Evolutionary conservation across 2,113 vertebrate species (phyloP), one percentile per base, ranked within the genome.

Genomic region (Corapipo altera): DNA sequence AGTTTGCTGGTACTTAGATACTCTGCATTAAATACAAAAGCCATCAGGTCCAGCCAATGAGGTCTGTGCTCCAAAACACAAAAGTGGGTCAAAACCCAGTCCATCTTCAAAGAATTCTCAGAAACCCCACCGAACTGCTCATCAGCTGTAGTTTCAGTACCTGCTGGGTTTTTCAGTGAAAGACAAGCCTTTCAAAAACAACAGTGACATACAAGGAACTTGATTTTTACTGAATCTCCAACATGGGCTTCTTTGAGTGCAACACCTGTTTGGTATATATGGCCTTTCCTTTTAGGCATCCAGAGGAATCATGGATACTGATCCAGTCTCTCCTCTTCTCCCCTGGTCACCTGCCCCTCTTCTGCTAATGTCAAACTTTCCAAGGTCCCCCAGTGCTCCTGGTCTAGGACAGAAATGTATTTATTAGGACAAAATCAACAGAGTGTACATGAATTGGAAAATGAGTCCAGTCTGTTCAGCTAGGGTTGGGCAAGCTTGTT

Each of bases 401-500:
- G 66, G 62, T 58, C 78, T 49, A 96, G 86, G 49, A 96, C 88
- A 97, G 93, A 91, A 95, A 92, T 69, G 74, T 85, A 93, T 95
- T 96, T 96, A 95, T 94, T 90, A 95, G 66, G 62, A 59, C 61
- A 95, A 94, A 96, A 90, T 74, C 93, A 97, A 95, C 78, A 91
- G 72, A 84, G 89, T 30, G 80, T 88, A 69, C 88, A 91, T 89
- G 88, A 95, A 87, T 67, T 70, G 83, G 78, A 96, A 96, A 97
- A 95, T 81, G 72, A 95, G 62, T 54, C 84, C 66, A 94, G 94
- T 95, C 88, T 95, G 66, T 93, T 91, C 94, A 71, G 15, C 57
- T 91, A 94, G 94, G 95, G 96, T 43, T 95, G 96, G 95, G 95
- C 88, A 95, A 96, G 77, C 88, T 95, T 96, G 91, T 96, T 97